phyloP scores from a whole-genome alignment of 2,797 vertebrate genomes.

The Lacerta agilis region DNA sequence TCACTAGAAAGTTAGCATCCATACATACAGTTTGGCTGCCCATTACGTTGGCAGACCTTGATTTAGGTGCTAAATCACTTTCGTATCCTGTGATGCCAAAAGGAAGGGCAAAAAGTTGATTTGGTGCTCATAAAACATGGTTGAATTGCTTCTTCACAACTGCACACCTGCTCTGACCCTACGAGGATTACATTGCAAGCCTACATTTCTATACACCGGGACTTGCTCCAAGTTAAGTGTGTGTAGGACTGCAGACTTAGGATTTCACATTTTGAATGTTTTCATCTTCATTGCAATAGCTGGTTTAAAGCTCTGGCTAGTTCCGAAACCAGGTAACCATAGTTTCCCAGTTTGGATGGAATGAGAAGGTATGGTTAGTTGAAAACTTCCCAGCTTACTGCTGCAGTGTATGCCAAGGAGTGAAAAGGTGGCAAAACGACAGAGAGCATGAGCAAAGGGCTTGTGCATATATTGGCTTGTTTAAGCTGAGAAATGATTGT shows the following conservation, averaged over 20 bases:
- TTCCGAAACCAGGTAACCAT: rapidly evolving
- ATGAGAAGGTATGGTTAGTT: neutral
- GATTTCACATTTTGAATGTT: neutral
- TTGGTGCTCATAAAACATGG: neutral
- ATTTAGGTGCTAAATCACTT: no score
- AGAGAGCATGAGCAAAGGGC: neutral
- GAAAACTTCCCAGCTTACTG: neutral
- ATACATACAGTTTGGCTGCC: neutral
- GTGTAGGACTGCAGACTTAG: neutral
- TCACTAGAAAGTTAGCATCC: neutral
- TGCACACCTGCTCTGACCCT: neutral
- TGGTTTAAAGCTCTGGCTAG: neutral
- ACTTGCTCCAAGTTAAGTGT: neutral
- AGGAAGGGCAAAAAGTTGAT: neutral
- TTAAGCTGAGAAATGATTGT: neutral
- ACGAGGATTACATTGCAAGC: neutral
- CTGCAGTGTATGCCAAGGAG: neutral
- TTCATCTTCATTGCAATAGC: neutral
- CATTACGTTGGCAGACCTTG: neutral
- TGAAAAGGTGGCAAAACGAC: neutral
- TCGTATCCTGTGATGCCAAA: neutral
- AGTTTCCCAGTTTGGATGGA: neutral
- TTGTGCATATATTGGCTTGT: neutral
- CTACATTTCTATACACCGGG: neutral
- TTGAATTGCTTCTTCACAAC: neutral